These are phyloP conservation scores for Syngnathus typhle DNA, from an alignment of 2,113 vertebrate genomes.

Conservation along the genomic window DNA sequence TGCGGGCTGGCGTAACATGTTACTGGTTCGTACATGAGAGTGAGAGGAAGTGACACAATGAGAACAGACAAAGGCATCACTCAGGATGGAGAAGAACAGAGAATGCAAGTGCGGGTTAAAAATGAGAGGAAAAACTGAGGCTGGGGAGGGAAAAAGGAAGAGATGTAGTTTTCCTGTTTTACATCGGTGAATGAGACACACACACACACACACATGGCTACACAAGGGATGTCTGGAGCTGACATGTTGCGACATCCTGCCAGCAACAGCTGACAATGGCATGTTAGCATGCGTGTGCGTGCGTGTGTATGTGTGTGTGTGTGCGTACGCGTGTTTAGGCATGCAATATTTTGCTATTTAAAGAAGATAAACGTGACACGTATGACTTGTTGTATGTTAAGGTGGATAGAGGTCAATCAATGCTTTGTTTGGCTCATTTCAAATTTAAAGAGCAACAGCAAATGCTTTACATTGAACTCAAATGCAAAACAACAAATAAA, in stretches of 20 bases:
- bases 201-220: slow-evolving; percentile 6
- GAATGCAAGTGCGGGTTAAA: background rate
- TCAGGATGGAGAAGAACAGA: slow-evolving; percentile 8
- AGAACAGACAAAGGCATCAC: slow-evolving; percentile 17
- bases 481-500: background rate
- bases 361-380: background rate
- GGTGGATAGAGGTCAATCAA: background rate
- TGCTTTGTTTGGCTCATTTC: background rate
- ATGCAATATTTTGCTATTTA: background rate
- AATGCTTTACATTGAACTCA: background rate
- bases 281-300: background rate
- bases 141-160: slow-evolving; percentile 30
- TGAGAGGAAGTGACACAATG: slow-evolving; percentile 1
- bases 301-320: slow-evolving; percentile 4
- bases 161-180: slow-evolving; percentile 29
- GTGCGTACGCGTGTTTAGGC: slow-evolving; percentile 1
- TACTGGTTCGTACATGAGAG: background rate
- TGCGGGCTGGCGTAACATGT: too few species aligned
- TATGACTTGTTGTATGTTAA: too few species aligned
- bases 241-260: slow-evolving; percentile 30
- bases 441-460: background rate
- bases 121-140: slow-evolving; percentile 22
- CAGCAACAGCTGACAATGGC: slow-evolving; percentile 25
- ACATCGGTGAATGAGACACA: slow-evolving; percentile 20
- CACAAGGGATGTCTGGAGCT: slow-evolving; percentile 22